Evolutionary conservation across 1,140 invertebrate species (phyloP).

Genomic region (Antheraea pernyi): DNA sequence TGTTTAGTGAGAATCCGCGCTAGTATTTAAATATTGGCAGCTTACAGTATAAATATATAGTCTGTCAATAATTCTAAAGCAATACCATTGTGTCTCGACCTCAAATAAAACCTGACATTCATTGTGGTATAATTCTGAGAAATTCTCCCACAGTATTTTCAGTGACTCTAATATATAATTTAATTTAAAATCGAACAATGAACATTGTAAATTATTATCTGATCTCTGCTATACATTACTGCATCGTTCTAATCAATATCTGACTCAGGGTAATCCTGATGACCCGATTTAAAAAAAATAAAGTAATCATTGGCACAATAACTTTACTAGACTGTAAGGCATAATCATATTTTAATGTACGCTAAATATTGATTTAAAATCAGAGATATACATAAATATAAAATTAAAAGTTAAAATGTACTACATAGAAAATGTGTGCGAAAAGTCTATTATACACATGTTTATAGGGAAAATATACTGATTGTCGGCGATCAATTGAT

Average conservation of each 20-base stretch:
- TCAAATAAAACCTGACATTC: neutral
- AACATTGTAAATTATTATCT: neutral
- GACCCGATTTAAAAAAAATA: no score
- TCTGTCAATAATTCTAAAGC: neutral
- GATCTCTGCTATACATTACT: neutral
- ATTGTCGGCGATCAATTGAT: no score
- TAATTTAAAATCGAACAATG: neutral
- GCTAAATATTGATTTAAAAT: no score
- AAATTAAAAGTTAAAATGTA: no score
- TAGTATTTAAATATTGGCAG: neutral
- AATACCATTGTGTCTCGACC: conserved; percentile 2
- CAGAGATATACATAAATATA: no score
- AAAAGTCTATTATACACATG: no score
- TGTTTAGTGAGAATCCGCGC: no score
- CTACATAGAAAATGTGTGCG: no score
- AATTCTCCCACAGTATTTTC: conserved; percentile 1
- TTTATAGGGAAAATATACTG: no score
- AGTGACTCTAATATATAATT: neutral
- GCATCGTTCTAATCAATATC: neutral
- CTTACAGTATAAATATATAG: neutral
- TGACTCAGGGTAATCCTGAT: neutral
- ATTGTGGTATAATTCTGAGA: conserved; percentile 6
- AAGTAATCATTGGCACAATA: no score
- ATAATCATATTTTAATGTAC: no score
- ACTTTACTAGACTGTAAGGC: no score